Evolutionary conservation across 2,888 invertebrate genomes (phyloP).

Genomic region (Clunio marinus): DNA sequence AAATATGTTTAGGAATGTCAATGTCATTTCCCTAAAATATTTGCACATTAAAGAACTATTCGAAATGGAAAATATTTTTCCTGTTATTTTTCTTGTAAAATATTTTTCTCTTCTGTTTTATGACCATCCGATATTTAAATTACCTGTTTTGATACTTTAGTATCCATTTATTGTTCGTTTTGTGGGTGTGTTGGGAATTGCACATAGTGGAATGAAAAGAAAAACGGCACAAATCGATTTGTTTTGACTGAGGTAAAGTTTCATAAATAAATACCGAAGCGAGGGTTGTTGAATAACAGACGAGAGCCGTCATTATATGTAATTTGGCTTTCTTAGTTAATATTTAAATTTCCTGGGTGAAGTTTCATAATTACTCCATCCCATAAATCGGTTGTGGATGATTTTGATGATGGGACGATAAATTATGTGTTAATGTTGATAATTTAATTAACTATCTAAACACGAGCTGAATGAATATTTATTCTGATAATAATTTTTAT

Average conservation of each 20-base stretch:
- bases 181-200: background rate
- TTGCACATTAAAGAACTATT: too few species aligned
- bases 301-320: background rate
- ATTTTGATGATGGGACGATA: background rate
- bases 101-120: too few species aligned
- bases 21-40: too few species aligned
- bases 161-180: background rate
- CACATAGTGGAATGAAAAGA: too few species aligned
- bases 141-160: background rate
- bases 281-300: background rate
- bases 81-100: too few species aligned
- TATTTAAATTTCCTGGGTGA: conserved; percentile 14
- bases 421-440: conserved; percentile 14
- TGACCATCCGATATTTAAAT: too few species aligned
- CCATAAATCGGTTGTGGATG: background rate
- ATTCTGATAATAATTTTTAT: background rate
- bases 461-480: background rate
- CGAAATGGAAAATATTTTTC: too few species aligned
- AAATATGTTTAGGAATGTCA: background rate
- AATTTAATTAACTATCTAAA: conserved; percentile 12
- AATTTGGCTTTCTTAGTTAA: background rate
- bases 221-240: conserved; percentile 1
- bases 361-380: background rate
- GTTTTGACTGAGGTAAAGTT: background rate
- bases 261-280: background rate